Base-by-base conservation (phyloP, 2,888 invertebrate genomes). In the Andrena haemorrhoa region DNA sequence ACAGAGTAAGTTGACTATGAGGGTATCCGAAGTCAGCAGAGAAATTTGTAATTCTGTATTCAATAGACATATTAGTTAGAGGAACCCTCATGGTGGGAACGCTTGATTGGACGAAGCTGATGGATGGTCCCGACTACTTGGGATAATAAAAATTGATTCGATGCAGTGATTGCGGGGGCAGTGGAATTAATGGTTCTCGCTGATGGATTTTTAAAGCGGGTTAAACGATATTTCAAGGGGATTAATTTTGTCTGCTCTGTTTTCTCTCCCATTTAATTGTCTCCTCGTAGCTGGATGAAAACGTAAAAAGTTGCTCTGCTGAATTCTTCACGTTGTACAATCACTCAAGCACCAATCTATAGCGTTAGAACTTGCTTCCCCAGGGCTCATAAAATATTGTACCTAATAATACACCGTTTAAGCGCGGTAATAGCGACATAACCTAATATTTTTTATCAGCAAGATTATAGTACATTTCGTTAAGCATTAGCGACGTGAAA, bases 121-220 rank as follows among this genome's bases (percentile, higher is more conserved):
- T 69, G 63, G 75, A 69, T 56, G 63, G 33, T 49, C 63, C 23
- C 33, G 47, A 64, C 63, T 65, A 72, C 33, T 16, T 29, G 4
- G 53, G 58, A 23, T 47, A 74, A 68, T 78, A 78, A 78, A 78
- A 74, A 74, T 78, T 61, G 75, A 74, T 74, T 68, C 61, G 47
- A 5, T n/a, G 61, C 61, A 53, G 78, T 41, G 78, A 78, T 68
- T 78, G 66, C 61, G 26, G 4, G 26, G 61, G 41, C 61, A 74
- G 41, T 78, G 29, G 41, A 35, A 78, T 74, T 68, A 78, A 74
- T 78, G 66, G 78, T 29, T 4, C 12, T 10, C 23, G 31, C 12
- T 78, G 66, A 78, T 78, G 75, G 78, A 68, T 68, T 35, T 51
- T 64, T 76, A 76, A 76, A 56, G 8, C 63, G 63, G 35, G 35